Conservation (phyloP, 2,113 vertebrate species). For the Emydocephalus ijimae region DNA sequence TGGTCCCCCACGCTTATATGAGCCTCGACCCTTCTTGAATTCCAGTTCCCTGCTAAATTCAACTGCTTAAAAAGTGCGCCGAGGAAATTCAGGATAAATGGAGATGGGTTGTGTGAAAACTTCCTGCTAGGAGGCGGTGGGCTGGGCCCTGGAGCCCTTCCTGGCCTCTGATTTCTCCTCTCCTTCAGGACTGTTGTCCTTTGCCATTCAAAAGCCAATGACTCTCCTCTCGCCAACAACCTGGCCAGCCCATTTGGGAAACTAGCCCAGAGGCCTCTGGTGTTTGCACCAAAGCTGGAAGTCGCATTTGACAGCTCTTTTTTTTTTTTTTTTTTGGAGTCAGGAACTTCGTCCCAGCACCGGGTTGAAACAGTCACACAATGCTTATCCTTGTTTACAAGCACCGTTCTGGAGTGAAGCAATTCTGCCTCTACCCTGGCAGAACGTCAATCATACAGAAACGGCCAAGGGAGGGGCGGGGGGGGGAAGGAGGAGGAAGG, state of each 20-base stretch:
- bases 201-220: not conserved
- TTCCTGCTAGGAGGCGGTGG: too few species aligned
- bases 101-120: not conserved
- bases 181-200: not conserved
- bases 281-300: not conserved
- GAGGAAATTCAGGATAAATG: too few species aligned
- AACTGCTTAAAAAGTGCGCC: not conserved
- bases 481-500: not conserved
- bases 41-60: too few species aligned
- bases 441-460: not conserved
- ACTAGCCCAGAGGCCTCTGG: not conserved
- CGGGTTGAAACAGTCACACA: not conserved
- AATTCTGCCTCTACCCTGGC: not conserved
- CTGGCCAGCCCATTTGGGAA: not conserved
- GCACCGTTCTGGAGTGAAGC: not conserved
- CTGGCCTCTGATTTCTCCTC: not conserved
- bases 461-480: not conserved
- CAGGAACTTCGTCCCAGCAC: not conserved
- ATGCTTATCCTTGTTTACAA: not conserved
- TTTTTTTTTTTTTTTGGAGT: not conserved
- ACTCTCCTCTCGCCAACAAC: not conserved
- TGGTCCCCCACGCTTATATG: too few species aligned
- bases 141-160: not conserved
- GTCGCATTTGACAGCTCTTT: not conserved
- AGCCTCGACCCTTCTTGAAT: not conserved